These are phyloP conservation scores for Exephanes ischioxanthus DNA, from an alignment of 2,888 invertebrate species.

Conservation along the genomic window DNA sequence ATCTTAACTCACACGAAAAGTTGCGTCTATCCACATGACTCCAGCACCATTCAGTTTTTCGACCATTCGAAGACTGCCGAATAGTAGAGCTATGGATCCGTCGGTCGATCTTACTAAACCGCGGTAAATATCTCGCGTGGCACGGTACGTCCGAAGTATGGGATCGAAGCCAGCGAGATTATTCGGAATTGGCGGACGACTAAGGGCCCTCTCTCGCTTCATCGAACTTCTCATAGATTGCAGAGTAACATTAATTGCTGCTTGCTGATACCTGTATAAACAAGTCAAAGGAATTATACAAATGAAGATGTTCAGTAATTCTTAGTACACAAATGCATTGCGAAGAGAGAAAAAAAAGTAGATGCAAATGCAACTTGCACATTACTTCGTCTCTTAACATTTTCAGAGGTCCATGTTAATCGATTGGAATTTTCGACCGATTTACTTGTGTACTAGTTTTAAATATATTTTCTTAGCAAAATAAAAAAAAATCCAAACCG, in stretches of 20 bases:
- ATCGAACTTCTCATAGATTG: conserved; percentile 2
- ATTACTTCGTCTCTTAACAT: too few relatives aligned
- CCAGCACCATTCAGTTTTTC: background rate
- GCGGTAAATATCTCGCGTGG: background rate
- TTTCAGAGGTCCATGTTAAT: too few relatives aligned
- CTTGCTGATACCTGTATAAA: conserved; percentile 5
- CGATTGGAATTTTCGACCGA: too few relatives aligned
- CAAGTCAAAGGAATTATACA: background rate
- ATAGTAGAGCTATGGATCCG: conserved; percentile 2
- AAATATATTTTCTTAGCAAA: too few relatives aligned
- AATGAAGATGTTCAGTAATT: background rate
- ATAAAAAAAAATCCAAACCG: too few relatives aligned
- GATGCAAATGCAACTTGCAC: too few relatives aligned
- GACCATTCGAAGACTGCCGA: background rate
- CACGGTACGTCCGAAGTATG: background rate
- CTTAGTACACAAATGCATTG: background rate
- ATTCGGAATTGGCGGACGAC: background rate
- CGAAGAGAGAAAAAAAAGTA: too few relatives aligned
- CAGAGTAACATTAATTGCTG: background rate
- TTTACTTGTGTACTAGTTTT: too few relatives aligned
- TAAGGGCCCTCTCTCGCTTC: background rate
- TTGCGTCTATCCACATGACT: background rate
- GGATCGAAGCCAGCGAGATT: background rate
- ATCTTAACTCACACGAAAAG: background rate
- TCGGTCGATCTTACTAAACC: background rate